These are phyloP conservation scores for Crotalus helleri DNA, from an alignment of 2,113 vertebrate genomes.

Conservation along the genomic window DNA sequence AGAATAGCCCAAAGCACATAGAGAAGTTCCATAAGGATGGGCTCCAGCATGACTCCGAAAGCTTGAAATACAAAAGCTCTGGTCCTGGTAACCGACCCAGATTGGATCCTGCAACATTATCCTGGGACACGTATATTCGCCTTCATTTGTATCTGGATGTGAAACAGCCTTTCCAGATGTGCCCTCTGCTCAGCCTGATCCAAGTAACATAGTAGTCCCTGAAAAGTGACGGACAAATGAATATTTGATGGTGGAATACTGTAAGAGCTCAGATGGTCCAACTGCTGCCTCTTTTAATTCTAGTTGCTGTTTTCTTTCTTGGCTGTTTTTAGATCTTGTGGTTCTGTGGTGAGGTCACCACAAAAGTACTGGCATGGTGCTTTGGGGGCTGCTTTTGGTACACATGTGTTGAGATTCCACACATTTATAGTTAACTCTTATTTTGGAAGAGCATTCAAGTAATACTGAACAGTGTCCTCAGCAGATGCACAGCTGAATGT, in stretches of 20 bases:
- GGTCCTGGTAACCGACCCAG: too few relatives aligned
- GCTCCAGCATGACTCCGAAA: too few relatives aligned
- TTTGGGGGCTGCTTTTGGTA: background rate
- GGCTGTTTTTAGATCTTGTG: background rate
- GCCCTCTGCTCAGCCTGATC: background rate
- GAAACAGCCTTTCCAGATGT: background rate
- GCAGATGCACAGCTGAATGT: background rate
- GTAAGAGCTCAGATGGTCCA: background rate
- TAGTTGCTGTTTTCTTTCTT: background rate
- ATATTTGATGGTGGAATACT: background rate
- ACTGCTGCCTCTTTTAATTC: background rate
- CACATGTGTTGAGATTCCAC: background rate
- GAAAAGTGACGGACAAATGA: background rate
- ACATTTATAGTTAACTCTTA: background rate
- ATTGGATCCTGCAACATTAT: too few relatives aligned
- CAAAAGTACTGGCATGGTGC: background rate
- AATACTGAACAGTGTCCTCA: background rate
- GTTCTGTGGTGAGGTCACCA: background rate
- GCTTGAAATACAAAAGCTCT: too few relatives aligned
- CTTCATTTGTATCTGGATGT: background rate
- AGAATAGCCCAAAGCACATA: too few relatives aligned
- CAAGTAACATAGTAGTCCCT: background rate
- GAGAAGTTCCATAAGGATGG: too few relatives aligned
- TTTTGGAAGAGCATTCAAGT: background rate
- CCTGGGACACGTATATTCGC: too few relatives aligned